Evolutionary conservation across 2,113 vertebrate species (phyloP), one percentile per base, ranked within the genome.

Genomic region (Gymnarchus niloticus): DNA sequence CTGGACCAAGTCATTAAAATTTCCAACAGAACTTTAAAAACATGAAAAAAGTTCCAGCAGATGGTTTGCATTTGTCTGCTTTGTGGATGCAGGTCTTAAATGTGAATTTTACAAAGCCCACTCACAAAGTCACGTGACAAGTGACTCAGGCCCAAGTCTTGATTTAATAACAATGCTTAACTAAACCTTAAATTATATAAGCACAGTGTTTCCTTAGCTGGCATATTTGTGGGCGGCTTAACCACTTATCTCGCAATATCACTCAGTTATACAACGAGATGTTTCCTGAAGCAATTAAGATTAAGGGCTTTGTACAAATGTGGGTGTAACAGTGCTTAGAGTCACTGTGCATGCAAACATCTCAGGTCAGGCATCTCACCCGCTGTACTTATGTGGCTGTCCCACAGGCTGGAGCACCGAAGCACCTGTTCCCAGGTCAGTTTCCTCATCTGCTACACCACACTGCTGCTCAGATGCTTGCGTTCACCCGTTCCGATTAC

Each of bases 261-360:
- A n/a, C 21, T 49, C 46, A 25, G 44, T 25, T 48, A 51, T 51
- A 25, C 44, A 80, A 51, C 77, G 6, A 48, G 6, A 80, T 12
- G 77, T 49, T 81, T 81, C 77, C 77, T 81, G 41, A 81, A 80
- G 44, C 44, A 80, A 49, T 81, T 81, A 48, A 81, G 77, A 81
- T 81, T 51, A 81, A 81, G n/a, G 77, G 77, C 77, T 51, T 25
- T 51, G 21, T 49, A 51, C 25, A 28, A 28, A 51, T 81, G 6
- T 2, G 48, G 77, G 3, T 81, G 48, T 28, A 51, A 44, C n/a
- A 28, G n/a, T 23, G n/a, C 6, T 69, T 80, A 21, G 21, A 81
- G 48, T n/a, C n/a, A 10, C 56, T 57, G 1, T 2, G 9, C 33
- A 41, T 41, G 65, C 52, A 54, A 9, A 17, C 52, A 17, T 10